phyloP scores from a whole-genome alignment of 2,888 invertebrate genomes.

The Arrhopalites spinosus region DNA sequence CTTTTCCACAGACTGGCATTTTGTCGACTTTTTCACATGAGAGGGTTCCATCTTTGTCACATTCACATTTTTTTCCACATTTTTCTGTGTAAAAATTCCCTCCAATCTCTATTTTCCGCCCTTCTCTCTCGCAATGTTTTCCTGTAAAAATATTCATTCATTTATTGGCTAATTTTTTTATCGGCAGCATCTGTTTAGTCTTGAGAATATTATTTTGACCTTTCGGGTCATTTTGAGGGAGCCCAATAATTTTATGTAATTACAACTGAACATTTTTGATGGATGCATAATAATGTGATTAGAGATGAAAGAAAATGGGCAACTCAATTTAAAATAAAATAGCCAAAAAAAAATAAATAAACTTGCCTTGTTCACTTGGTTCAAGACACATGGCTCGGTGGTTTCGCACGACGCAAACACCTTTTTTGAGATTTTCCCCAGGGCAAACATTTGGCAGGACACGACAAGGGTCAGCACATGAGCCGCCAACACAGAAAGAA shows the following conservation, averaged over 20 bases:
- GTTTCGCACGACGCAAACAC: constrained; percentile 52
- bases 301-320: too few species aligned
- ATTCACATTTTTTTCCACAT: constrained; percentile 48
- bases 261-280: not conserved
- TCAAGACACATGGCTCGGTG: constrained; percentile 52
- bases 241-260: not conserved
- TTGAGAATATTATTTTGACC: too few species aligned
- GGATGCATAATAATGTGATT: not conserved
- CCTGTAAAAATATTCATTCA: not conserved
- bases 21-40: constrained; percentile 41
- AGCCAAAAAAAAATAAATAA: not conserved
- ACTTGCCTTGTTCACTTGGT: not conserved
- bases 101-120: constrained; percentile 45
- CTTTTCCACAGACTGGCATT: constrained; percentile 39
- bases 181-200: not conserved
- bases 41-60: constrained; percentile 48
- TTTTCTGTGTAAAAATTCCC: constrained; percentile 47
- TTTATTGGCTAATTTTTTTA: not conserved
- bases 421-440: constrained; percentile 46
- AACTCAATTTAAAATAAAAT: not conserved
- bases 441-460: constrained; percentile 51
- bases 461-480: constrained; percentile 56
- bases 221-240: not conserved
- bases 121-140: constrained; percentile 41
- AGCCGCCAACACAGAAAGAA: constrained; percentile 57